phyloP scores from a whole-genome alignment of 2,113 vertebrate genomes.

The Arenaria interpres region DNA sequence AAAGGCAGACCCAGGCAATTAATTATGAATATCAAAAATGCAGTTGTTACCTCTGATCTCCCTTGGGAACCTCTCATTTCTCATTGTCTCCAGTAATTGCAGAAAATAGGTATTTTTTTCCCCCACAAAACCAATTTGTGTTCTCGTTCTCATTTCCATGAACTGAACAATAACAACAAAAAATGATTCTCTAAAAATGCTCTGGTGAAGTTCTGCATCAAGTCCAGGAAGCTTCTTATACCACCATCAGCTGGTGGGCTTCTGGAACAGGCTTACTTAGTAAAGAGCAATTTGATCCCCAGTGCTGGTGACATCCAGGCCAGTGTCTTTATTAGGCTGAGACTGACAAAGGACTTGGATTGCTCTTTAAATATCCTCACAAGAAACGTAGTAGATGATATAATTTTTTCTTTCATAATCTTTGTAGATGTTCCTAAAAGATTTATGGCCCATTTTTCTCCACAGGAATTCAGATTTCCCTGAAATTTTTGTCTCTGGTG shows the following conservation, averaged over 20 bases:
- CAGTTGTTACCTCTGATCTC: neutral
- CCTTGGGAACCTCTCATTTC: neutral
- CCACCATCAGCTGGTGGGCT: neutral
- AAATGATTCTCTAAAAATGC: neutral
- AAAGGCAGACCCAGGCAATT: neutral
- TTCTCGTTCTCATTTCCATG: neutral
- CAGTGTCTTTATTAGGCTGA: neutral
- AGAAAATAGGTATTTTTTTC: neutral
- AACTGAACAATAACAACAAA: neutral
- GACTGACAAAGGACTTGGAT: neutral
- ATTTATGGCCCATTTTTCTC: neutral
- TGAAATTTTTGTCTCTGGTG: neutral
- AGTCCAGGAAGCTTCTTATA: neutral
- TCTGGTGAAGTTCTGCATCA: neutral
- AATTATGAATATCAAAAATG: constrained; percentile 4
- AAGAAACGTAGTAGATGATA: neutral
- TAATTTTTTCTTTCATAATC: neutral
- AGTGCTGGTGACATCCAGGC: neutral
- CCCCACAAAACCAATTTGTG: neutral
- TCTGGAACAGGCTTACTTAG: neutral
- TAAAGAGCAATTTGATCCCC: neutral
- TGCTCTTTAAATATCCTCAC: neutral
- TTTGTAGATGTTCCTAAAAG: neutral
- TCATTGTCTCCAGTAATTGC: neutral
- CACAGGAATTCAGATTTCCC: neutral